A percentile compares a stretch with the other conserved stretches of the same genome.
Evolutionary conservation across 2,113 vertebrate species (phyloP).

Genomic region (Dolichallabes microphthalmus): DNA sequence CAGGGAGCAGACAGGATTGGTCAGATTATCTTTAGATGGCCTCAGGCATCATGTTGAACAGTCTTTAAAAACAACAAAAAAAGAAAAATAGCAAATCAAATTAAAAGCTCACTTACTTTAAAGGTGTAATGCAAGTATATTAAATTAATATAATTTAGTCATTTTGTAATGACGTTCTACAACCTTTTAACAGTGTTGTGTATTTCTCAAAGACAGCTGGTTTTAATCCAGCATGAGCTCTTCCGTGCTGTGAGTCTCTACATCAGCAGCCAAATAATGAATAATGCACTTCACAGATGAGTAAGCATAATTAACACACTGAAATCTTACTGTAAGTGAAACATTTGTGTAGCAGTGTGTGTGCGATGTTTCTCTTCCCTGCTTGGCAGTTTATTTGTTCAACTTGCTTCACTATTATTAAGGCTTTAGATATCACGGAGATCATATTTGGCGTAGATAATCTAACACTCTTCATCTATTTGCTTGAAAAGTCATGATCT

Average conservation of each 20-base stretch:
- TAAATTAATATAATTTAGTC: not conserved
- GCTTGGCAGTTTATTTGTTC: not conserved
- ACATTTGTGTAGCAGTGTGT: not conserved
- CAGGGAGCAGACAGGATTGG: not conserved
- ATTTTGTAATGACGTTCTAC: conserved; percentile 31
- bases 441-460: conserved; percentile 56
- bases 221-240: conserved; percentile 31
- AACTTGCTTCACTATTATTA: conserved; percentile 3
- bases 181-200: conserved; percentile 63
- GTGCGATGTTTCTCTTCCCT: not conserved
- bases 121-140: not conserved
- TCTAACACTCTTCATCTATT: conserved; percentile 39
- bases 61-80: not conserved
- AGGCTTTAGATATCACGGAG: not conserved
- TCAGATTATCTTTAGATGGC: not conserved
- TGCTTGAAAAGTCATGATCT: conserved; percentile 46
- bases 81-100: not conserved
- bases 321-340: not conserved
- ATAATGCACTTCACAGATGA: conserved; percentile 69
- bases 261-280: conserved; percentile 61
- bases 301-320: conserved; percentile 62
- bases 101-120: not conserved
- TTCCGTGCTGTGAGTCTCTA: conserved; percentile 17
- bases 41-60: not conserved
- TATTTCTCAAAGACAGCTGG: conserved; percentile 47